Percentiles rank a stretch among this genome's conserved stretches.
Conservation (phyloP, 2,888 invertebrate genomes). For the Drosophila anomelani region DNA sequence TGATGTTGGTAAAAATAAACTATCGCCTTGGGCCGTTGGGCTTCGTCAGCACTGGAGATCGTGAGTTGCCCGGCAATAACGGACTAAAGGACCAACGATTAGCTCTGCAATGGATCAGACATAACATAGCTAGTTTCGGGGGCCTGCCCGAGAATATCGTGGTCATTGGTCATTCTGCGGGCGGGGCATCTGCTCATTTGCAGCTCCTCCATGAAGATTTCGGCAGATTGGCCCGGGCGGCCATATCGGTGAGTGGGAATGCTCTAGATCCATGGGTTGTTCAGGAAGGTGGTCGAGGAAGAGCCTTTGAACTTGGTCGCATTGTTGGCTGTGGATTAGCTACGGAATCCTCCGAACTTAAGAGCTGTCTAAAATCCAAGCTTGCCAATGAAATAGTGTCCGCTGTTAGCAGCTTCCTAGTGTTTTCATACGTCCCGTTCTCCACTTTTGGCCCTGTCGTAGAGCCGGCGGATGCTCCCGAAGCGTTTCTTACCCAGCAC, state of each 20-base stretch:
- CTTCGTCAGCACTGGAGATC: slow-evolving; percentile 91
- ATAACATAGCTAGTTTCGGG: slow-evolving; percentile 83
- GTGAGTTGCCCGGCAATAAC: slow-evolving; percentile 85
- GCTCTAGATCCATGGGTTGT: slow-evolving; percentile 88
- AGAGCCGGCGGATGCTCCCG: slow-evolving; percentile 85
- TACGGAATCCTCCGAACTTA: slow-evolving; percentile 85
- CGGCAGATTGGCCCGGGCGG: slow-evolving; percentile 53
- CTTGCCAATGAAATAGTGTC: slow-evolving; percentile 87
- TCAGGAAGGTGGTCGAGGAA: slow-evolving; percentile 85
- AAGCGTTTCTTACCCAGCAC: slow-evolving; percentile 88
- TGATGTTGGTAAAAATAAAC: slow-evolving; percentile 89
- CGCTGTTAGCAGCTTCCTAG: slow-evolving; percentile 81
- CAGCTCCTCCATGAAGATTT: slow-evolving; percentile 88
- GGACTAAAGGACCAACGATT: slow-evolving; percentile 64
- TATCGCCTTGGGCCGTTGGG: slow-evolving; percentile 91
- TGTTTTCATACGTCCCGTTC: slow-evolving; percentile 88
- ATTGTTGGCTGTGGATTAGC: slow-evolving; percentile 87
- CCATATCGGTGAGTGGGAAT: slow-evolving; percentile 88
- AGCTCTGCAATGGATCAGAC: slow-evolving; percentile 56
- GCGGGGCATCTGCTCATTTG: slow-evolving; percentile 90
- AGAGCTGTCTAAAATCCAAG: slow-evolving; percentile 88
- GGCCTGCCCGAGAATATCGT: slow-evolving; percentile 87
- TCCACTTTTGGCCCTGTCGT: slow-evolving; percentile 90
- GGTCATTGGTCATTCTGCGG: slow-evolving; percentile 89
- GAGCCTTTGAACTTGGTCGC: slow-evolving; percentile 87